Evolutionary conservation across 2,888 invertebrate genomes (phyloP).

Genomic region (Eustalomyia histrio): DNA sequence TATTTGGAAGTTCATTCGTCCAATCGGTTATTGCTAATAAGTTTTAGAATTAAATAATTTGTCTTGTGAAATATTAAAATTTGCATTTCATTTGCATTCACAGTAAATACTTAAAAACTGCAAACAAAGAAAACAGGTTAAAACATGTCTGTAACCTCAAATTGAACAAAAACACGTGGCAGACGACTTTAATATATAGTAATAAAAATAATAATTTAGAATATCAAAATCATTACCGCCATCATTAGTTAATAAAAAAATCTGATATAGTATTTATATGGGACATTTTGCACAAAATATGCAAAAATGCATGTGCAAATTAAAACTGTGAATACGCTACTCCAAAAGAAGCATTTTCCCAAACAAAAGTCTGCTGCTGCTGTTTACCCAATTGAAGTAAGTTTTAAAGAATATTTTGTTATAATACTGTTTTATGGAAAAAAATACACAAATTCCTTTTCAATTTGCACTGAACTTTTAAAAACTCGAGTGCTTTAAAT

Average conservation of each 20-base stretch:
- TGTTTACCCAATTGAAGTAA: no score
- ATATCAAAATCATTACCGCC: slow-evolving; percentile 36
- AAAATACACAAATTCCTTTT: no score
- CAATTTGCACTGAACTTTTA: no score
- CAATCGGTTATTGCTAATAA: background rate
- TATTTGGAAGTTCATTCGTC: slow-evolving; percentile 17
- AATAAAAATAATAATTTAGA: slow-evolving; percentile 2
- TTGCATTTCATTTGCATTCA: background rate
- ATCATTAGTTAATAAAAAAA: slow-evolving; percentile 42
- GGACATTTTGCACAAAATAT: no score
- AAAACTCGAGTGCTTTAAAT: no score
- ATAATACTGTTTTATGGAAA: no score
- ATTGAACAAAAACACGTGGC: slow-evolving; percentile 50
- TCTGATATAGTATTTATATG: background rate
- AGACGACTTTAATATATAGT: slow-evolving; percentile 20
- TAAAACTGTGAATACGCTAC: no score
- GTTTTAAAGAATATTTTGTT: no score
- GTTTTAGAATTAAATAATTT: slow-evolving; percentile 20
- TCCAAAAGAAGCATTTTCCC: no score
- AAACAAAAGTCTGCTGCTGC: no score
- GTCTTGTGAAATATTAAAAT: slow-evolving; percentile 2
- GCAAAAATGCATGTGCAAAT: no score
- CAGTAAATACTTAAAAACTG: background rate
- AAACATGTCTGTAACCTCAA: slow-evolving; percentile 36
- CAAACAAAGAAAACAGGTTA: slow-evolving; percentile 41